These are phyloP conservation scores for Pseudonaja textilis DNA, from an alignment of 2,113 vertebrate species.

Conservation along the genomic window DNA sequence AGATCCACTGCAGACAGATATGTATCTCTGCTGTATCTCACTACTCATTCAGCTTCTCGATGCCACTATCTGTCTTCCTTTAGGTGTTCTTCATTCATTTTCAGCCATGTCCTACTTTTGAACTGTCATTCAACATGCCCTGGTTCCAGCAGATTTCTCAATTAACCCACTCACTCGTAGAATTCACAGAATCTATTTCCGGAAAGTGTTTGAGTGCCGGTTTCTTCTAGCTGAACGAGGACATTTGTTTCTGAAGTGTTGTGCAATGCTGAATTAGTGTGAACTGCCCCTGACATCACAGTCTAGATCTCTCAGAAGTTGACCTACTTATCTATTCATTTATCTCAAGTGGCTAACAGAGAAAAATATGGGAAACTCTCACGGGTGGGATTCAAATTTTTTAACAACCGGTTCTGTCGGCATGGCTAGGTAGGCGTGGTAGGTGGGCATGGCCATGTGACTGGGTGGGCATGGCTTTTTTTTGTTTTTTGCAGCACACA, in stretches of 20 bases:
- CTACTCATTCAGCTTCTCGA: not conserved
- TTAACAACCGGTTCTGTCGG: too few relatives aligned
- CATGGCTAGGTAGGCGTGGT: too few relatives aligned
- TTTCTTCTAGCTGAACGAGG: not conserved
- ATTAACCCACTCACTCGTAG: not conserved
- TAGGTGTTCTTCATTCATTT: not conserved
- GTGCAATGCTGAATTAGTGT: not conserved
- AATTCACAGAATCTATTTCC: constrained; percentile 12
- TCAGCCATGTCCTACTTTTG: not conserved
- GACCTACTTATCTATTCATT: not conserved
- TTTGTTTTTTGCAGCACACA: too few relatives aligned
- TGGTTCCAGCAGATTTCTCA: not conserved
- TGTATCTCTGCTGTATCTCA: not conserved
- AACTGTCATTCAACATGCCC: not conserved
- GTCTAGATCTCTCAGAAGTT: too few relatives aligned
- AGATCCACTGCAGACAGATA: not conserved
- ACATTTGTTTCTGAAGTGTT: not conserved
- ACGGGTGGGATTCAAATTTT: too few relatives aligned
- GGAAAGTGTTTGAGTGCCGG: not conserved
- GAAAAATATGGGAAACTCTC: not conserved
- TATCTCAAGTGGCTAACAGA: not conserved
- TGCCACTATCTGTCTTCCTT: not conserved
- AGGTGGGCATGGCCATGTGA: too few relatives aligned
- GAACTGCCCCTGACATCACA: not conserved
- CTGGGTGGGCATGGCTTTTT: too few relatives aligned